Evolutionary conservation across 1,140 invertebrate species (phyloP), one percentile per base, ranked within the genome.

Genomic region (Hydropsyche tenuis): DNA sequence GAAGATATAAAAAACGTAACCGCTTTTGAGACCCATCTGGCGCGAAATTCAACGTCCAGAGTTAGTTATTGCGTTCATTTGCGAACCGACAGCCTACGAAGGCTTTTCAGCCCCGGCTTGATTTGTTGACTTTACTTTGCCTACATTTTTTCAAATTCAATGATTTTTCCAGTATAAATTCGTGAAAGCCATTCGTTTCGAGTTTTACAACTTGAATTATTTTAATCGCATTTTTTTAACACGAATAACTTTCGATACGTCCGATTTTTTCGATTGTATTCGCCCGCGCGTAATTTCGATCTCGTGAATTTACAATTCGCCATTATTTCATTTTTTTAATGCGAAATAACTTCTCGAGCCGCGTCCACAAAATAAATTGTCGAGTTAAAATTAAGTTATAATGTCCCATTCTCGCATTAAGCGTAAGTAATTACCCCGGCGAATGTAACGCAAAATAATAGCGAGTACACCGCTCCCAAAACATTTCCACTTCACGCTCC

Each of bases 41-140:
- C 70, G 70, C 69, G 53, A 63, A 20, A 65, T 70, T 76, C 75
- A 66, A 56, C 60, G 56, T 14, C 23, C 56, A 23, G 30, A 70
- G 70, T 77, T 70, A 77, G 73, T 77, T 77, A 77, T 75, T 53
- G 76, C 56, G 70, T 75, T 77, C 76, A 74, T 77, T 77, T 77
- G 71, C 73, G 73, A 77, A 74, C 75, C 75, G 75, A 77, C 75
- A 77, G 73, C 56, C 69, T 69, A 22, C 27, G 63, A 45, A 65
- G 63, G 63, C 65, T 56, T 56, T 70, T 46, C 27, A 42, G 68
- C 68, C 68, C 68, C 30, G 12, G 30, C 48, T 70, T 70, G 68
- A 70, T 70, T 70, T 56, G 48, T n/a, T 56, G 27, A 27, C 65
- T 37, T 27, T 46, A 12, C 43, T 70, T 20, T 56, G 48, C 48